phyloP scores from a whole-genome alignment of 2,888 invertebrate species.

The Rhingia campestris region DNA sequence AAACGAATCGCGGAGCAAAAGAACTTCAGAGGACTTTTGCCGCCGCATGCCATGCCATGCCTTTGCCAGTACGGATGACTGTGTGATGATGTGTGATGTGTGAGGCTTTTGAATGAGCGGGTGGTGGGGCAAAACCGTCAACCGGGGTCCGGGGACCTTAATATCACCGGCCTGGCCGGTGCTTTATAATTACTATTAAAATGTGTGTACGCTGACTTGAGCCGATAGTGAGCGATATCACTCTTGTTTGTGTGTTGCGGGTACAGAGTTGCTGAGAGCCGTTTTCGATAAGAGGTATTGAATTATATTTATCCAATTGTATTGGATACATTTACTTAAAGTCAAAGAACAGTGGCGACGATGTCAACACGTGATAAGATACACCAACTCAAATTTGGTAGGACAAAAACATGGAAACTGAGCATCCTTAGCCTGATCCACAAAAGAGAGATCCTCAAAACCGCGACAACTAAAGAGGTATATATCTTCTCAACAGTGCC shows the following conservation, averaged over 20 bases:
- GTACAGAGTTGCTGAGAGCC: constrained; percentile 52
- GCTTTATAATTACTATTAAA: constrained; percentile 72
- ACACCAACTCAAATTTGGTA: no score
- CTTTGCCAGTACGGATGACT: constrained; percentile 25
- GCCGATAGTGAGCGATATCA: constrained; percentile 63
- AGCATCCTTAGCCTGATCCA: no score
- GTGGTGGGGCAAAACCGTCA: constrained; percentile 27
- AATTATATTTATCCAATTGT: not conserved
- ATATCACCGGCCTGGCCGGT: constrained; percentile 68
- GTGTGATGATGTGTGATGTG: constrained; percentile 60
- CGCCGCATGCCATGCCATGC: constrained; percentile 58
- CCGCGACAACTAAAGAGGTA: no score
- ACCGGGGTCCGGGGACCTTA: constrained; percentile 33
- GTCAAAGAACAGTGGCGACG: no score
- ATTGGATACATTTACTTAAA: not conserved
- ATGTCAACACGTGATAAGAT: no score
- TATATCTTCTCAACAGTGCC: no score
- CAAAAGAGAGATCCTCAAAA: no score
- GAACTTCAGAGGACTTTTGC: constrained; percentile 67
- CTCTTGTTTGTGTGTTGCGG: constrained; percentile 6
- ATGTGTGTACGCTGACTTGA: constrained; percentile 62
- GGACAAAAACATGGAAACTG: no score
- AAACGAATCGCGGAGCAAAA: constrained; percentile 48
- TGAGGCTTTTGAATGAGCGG: constrained; percentile 37
- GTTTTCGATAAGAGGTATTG: not conserved